These are phyloP conservation scores for Antheraea assamensis DNA, from an alignment of 2,888 invertebrate species.

Conservation along the genomic window DNA sequence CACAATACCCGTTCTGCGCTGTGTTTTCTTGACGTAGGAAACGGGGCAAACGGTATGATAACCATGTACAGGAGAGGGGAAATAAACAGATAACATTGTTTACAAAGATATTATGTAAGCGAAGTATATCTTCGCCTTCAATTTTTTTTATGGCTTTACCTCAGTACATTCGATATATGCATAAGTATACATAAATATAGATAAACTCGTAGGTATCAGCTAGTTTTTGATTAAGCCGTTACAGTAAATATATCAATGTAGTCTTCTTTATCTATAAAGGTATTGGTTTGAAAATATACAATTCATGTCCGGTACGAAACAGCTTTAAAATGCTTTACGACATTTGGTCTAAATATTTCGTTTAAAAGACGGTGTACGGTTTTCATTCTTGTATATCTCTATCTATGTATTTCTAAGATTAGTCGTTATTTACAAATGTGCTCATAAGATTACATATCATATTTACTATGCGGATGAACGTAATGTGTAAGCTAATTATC, in stretches of 20 bases:
- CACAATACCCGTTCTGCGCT: too few relatives aligned
- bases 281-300: background rate
- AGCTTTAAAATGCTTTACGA: background rate
- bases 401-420: background rate
- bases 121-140: too few relatives aligned
- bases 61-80: too few relatives aligned
- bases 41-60: too few relatives aligned
- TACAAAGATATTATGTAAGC: too few relatives aligned
- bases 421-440: background rate
- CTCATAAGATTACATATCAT: conserved; percentile 12
- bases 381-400: background rate
- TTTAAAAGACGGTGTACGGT: background rate
- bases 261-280: background rate
- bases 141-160: too few relatives aligned
- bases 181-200: too few relatives aligned
- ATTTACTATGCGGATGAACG: conserved; percentile 8
- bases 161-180: too few relatives aligned
- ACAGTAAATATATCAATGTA: background rate
- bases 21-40: too few relatives aligned
- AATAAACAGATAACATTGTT: too few relatives aligned
- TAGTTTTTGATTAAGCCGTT: background rate
- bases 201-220: too few relatives aligned
- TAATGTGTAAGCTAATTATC: conserved; percentile 14
- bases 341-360: background rate
- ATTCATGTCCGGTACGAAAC: background rate